Base-by-base conservation (phyloP, 2,888 invertebrate genomes). In the Achlya flavicornis region DNA sequence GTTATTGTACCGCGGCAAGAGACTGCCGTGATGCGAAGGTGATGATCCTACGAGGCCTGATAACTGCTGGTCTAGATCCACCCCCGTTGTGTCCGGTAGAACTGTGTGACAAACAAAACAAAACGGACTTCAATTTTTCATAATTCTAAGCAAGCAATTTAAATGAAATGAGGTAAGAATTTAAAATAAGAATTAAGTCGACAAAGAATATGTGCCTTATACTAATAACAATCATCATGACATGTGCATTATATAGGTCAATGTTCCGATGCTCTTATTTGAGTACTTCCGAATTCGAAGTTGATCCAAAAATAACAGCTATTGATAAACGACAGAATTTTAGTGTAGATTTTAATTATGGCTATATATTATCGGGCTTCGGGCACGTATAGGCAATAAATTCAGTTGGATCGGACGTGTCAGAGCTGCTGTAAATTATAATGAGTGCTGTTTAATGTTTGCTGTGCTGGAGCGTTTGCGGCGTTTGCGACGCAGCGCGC, bases 41-140 rank as follows among this genome's bases (percentile, higher is more conserved):
- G 93, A 93, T 1, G 95, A 94, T 74, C 96, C 92, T 64, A 95
- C 93, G 73, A 95, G 81, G 75, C 96, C 94, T 53, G 96, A 96
- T 6, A 96, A 90, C 81, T 96, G 96, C 84, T 96, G 96, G 81
- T 96, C 96, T 72, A 96, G 84, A 76, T 96, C 96, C 46, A 96
- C 95, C 62, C 96, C 96, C 68, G 97, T 96, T 35, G 97, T 96
- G 81, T 97, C 97, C 65, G 97, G 97, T 61, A 97, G 94, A 88
- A 97, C 96, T 97, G 93, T 46, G 81, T 78, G 53, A 53, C 53
- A 53, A 53, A 19, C 10, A 53, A 53, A 53, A 53, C 7, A 53
- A 4, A 48, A 0, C 16, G 16, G 16, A n/a, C 46, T n/a, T 14
- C 14, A 12, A n/a, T 46, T n/a, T 46, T 46, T n/a, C 35, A 35